phyloP scores from a whole-genome alignment of 2,113 vertebrate genomes.

The Anser cygnoides region DNA sequence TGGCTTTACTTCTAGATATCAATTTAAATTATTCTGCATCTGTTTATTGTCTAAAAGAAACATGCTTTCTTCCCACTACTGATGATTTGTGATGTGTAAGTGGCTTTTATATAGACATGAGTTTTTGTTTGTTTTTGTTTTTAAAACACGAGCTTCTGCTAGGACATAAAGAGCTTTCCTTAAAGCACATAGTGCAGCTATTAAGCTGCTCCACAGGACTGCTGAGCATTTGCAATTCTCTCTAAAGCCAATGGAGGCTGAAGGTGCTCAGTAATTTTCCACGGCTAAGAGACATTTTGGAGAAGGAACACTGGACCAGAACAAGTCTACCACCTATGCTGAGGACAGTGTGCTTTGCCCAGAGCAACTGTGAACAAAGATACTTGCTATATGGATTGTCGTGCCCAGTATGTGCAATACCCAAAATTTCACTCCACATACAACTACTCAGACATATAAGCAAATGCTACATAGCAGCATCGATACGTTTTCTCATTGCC shows the following conservation, averaged over 20 bases:
- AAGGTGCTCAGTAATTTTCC: neutral
- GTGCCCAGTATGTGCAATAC: neutral
- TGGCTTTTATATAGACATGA: neutral
- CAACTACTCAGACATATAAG: neutral
- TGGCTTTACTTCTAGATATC: neutral
- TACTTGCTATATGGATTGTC: too few relatives aligned
- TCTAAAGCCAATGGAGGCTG: neutral
- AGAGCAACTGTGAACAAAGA: neutral
- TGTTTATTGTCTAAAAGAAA: neutral
- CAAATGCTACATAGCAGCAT: neutral
- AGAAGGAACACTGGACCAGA: neutral
- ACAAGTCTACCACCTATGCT: neutral
- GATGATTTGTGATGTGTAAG: neutral
- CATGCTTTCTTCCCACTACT: neutral
- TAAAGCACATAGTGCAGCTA: neutral
- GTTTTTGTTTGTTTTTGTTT: neutral
- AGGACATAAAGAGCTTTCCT: conserved; percentile 49
- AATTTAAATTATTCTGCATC: neutral
- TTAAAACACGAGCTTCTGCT: neutral
- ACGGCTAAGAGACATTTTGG: too few relatives aligned
- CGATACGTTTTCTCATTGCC: neutral
- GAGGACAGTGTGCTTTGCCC: neutral
- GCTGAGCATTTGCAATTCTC: neutral
- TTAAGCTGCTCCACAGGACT: neutral
- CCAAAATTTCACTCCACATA: neutral